These are phyloP conservation scores for Sorex maritimensis DNA, from an alignment of 2,797 vertebrate species.

Conservation along the genomic window DNA sequence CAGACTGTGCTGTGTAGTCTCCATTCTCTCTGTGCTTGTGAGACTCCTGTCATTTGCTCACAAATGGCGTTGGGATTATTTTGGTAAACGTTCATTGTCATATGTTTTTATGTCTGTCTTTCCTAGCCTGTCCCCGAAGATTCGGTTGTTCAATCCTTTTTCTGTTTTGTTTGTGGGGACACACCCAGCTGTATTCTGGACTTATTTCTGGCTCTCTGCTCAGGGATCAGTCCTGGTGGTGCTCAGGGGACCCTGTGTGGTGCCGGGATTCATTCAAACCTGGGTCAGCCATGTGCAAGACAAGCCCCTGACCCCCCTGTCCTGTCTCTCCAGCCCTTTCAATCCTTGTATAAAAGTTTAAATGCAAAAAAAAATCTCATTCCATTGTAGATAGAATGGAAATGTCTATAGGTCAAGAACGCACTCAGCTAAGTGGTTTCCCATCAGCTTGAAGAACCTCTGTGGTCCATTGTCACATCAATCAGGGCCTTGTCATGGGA, in stretches of 20 bases:
- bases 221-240: no score
- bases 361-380: conserved; percentile 24
- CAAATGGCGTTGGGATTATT: not conserved
- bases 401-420: conserved; percentile 1
- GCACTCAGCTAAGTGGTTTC: not conserved
- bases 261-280: no score
- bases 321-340: no score
- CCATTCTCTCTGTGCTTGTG: conserved; percentile 27
- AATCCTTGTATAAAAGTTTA: not conserved
- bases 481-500: not conserved
- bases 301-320: no score
- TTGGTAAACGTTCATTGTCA: conserved; percentile 3
- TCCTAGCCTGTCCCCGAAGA: conserved; percentile 7
- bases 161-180: no score
- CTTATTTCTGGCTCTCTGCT: no score
- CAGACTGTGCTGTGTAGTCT: not conserved
- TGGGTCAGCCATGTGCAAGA: no score
- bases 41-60: not conserved
- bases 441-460: not conserved
- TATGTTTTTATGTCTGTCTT: conserved; percentile 46
- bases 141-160: conserved; percentile 28
- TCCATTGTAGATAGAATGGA: conserved; percentile 42
- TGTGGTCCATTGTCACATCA: not conserved
- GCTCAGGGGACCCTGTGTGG: no score
- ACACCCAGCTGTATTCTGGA: no score